phyloP scores from a whole-genome alignment of 1,140 invertebrate species.

The Notospermus geniculatus region DNA sequence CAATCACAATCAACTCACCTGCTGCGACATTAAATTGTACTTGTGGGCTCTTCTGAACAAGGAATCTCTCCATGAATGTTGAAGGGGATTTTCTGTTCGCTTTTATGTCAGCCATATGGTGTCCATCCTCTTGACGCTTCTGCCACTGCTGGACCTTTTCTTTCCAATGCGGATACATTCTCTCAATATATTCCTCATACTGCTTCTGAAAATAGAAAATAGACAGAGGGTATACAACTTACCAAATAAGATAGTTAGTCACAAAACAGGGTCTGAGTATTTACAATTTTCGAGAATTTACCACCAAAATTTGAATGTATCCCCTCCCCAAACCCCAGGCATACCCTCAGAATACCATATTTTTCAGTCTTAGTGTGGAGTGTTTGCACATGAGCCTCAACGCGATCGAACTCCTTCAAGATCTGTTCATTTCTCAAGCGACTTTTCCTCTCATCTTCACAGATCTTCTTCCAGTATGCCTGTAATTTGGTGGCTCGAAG shows the following conservation, averaged over 20 bases:
- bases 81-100: not conserved
- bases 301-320: too few species aligned
- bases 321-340: too few species aligned
- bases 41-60: not conserved
- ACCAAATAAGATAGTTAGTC: too few species aligned
- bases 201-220: slow-evolving; percentile 30
- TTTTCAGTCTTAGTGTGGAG: slow-evolving; percentile 42
- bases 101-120: slow-evolving; percentile 9
- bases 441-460: slow-evolving; percentile 47
- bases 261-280: too few species aligned
- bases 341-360: slow-evolving; percentile 44
- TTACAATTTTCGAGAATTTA: too few species aligned
- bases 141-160: slow-evolving; percentile 32
- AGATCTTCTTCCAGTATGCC: slow-evolving; percentile 49
- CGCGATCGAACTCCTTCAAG: slow-evolving; percentile 42
- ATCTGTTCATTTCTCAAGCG: slow-evolving; percentile 46
- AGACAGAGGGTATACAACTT: not conserved
- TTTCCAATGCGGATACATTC: slow-evolving; percentile 47
- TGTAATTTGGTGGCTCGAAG: slow-evolving; percentile 41
- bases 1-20: not conserved
- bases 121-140: slow-evolving; percentile 20
- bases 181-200: slow-evolving; percentile 46
- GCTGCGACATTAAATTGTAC: not conserved
- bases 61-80: not conserved
- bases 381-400: slow-evolving; percentile 37